These are phyloP conservation scores for Tanypteryx hageni DNA, from an alignment of 2,888 invertebrate genomes.

Conservation along the genomic window DNA sequence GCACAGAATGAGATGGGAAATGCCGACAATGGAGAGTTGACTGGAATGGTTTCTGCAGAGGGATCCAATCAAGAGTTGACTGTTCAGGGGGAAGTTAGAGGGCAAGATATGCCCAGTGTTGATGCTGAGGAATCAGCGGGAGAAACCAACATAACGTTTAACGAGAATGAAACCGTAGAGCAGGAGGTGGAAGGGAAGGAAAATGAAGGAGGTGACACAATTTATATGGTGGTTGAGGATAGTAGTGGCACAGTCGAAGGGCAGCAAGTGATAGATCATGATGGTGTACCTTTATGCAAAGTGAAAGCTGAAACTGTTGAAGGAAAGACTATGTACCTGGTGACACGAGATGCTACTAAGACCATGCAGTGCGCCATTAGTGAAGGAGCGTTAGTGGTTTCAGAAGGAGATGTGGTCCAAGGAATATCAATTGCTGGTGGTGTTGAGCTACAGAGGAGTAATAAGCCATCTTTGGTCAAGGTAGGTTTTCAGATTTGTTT, in stretches of 20 bases:
- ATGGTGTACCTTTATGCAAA: slow-evolving; percentile 51
- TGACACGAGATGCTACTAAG: slow-evolving; percentile 38
- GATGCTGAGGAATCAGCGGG: slow-evolving; percentile 42
- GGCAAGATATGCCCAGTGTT: slow-evolving; percentile 57
- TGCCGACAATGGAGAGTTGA: slow-evolving; percentile 25
- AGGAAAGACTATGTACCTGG: slow-evolving; percentile 57
- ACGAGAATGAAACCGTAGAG: slow-evolving; percentile 41
- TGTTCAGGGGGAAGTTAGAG: slow-evolving; percentile 2
- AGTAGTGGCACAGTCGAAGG: slow-evolving; percentile 37
- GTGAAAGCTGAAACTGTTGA: slow-evolving; percentile 40
- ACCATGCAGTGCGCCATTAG: slow-evolving; percentile 58
- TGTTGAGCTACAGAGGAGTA: slow-evolving; percentile 12
- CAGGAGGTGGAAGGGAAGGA: slow-evolving; percentile 58
- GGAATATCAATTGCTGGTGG: slow-evolving; percentile 24
- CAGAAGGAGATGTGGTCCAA: slow-evolving; percentile 46
- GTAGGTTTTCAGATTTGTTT: neutral
- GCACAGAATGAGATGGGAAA: slow-evolving; percentile 17
- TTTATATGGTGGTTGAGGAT: slow-evolving; percentile 58
- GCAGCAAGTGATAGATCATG: slow-evolving; percentile 46
- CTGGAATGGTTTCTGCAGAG: neutral
- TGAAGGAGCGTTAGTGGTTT: slow-evolving; percentile 43
- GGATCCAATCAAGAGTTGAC: slow-evolving; percentile 15
- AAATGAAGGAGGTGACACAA: slow-evolving; percentile 38
- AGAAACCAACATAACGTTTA: slow-evolving; percentile 27
- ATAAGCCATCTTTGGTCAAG: neutral